Conservation (phyloP, 2,888 invertebrate species). For the Trichogramma evanescens region DNA sequence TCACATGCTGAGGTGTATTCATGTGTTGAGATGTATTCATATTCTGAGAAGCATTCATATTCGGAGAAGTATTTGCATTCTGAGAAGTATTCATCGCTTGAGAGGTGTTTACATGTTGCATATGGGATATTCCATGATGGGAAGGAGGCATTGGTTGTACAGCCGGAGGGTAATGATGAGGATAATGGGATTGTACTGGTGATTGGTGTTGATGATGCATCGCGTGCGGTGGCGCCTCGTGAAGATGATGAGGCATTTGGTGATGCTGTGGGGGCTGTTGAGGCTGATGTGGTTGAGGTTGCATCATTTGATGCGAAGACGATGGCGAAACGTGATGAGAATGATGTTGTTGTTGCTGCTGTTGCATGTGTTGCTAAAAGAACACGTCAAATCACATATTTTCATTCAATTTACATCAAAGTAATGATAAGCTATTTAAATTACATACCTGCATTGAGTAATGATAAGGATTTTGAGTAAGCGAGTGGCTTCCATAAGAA, state of each 20-base stretch:
- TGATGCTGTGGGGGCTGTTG: conserved; percentile 43
- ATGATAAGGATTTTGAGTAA: conserved; percentile 37
- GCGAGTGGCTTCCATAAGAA: conserved; percentile 32
- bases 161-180: conserved; percentile 25
- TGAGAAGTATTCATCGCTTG: conserved; percentile 7
- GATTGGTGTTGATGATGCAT: conserved; percentile 18
- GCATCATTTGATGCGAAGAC: conserved; percentile 18
- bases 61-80: neutral
- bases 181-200: neutral
- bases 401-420: too few relatives aligned
- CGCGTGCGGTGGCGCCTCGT: conserved; percentile 25
- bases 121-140: conserved; percentile 1
- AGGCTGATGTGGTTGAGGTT: conserved; percentile 25
- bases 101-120: conserved; percentile 10
- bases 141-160: conserved; percentile 11
- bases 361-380: conserved; percentile 29
- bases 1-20: conserved; percentile 17
- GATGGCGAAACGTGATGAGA: conserved; percentile 44
- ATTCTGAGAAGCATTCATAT: conserved; percentile 5
- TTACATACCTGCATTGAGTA: conserved; percentile 37
- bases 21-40: conserved; percentile 14
- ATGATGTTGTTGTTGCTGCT: conserved; percentile 31
- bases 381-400: too few relatives aligned
- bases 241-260: conserved; percentile 23
- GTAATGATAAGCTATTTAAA: neutral